Evolutionary conservation across 1,140 invertebrate genomes (phyloP), one percentile per base, ranked within the genome.

Genomic region (Heliothis virescens): DNA sequence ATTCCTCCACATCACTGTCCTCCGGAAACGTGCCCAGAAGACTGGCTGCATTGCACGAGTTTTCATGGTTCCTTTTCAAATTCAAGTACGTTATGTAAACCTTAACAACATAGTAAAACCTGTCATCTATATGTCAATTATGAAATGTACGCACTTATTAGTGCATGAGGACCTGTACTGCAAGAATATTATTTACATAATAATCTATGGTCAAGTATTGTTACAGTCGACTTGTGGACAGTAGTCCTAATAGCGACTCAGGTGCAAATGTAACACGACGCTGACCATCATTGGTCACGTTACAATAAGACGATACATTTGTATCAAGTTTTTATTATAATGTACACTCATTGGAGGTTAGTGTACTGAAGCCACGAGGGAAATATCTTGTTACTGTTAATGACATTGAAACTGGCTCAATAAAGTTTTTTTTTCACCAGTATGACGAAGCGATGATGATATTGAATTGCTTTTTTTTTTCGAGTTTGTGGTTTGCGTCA

Each of bases 231-330:
- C n/a, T 50, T 67, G 67, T 71, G 67, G 48, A 71, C 48, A 29
- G 7, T 26, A 50, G 12, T 26, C 59, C 60, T 76, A 69, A 55
- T 29, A 13, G 65, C 52, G 13, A 34, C 72, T 79, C 82, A 83
- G 71, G 79, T 80, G 80, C 76, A 74, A 78, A 79, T 67, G 82
- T 81, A 86, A 84, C 69, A 18, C 50, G 75, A 85, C 60, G 67
- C 82, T 80, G 73, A 82, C 84, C 82, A 81, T 82, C 79, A 75
- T 59, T 81, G 53, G 77, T 86, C 79, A 80, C 48, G 59, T 84
- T 84, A 84, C 83, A 82, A 50, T 62, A 65, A 80, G 63, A 69
- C 71, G 79, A 82, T 80, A 76, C 73, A 76, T 16, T 75, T 34
- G 65, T 81, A 76, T 79, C 71, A 50, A 57, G 62, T 79, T 82